Evolutionary conservation across 2,888 invertebrate species (phyloP).

Genomic region (Myopa testacea): DNA sequence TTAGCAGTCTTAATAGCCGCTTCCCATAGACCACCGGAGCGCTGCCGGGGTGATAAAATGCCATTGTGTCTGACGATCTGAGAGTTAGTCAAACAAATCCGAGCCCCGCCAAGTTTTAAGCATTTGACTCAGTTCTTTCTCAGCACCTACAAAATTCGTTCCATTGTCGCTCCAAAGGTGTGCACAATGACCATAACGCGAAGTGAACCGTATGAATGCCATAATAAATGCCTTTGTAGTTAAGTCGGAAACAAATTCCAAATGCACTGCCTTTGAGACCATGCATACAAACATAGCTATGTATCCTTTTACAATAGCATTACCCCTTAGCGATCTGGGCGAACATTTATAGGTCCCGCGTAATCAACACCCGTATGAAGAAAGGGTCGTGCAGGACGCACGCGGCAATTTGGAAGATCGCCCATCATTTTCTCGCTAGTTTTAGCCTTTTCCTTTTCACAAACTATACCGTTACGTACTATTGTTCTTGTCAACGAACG

Average conservation of each 20-base stretch:
- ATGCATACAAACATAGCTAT: slow-evolving; percentile 34
- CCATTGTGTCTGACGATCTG: too few species aligned
- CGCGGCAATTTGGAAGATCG: slow-evolving; percentile 34
- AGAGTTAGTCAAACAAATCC: slow-evolving; percentile 31
- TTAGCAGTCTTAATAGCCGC: too few species aligned
- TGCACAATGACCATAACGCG: too few species aligned
- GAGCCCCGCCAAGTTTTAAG: slow-evolving; percentile 18
- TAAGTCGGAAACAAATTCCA: slow-evolving; percentile 31
- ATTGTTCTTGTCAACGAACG: slow-evolving; percentile 17
- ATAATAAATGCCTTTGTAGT: slow-evolving; percentile 21
- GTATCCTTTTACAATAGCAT: slow-evolving; percentile 17
- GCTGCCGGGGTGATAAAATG: too few species aligned
- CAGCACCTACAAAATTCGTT: too few species aligned
- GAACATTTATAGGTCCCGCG: slow-evolving; percentile 29
- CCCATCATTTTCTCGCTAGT: slow-evolving; percentile 32
- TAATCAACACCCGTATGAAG: slow-evolving; percentile 19
- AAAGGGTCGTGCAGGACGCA: slow-evolving; percentile 31
- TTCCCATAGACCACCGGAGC: slow-evolving; percentile 23
- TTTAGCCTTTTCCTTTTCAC: slow-evolving; percentile 14
- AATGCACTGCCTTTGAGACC: slow-evolving; percentile 37
- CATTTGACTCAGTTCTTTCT: slow-evolving; percentile 33
- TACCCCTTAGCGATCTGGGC: background rate
- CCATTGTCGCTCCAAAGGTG: too few species aligned
- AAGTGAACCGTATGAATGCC: too few species aligned
- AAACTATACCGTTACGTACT: slow-evolving; percentile 18